Evolutionary conservation across 1,140 invertebrate genomes (phyloP).

Genomic region (Macrosteles quadrilineatus): DNA sequence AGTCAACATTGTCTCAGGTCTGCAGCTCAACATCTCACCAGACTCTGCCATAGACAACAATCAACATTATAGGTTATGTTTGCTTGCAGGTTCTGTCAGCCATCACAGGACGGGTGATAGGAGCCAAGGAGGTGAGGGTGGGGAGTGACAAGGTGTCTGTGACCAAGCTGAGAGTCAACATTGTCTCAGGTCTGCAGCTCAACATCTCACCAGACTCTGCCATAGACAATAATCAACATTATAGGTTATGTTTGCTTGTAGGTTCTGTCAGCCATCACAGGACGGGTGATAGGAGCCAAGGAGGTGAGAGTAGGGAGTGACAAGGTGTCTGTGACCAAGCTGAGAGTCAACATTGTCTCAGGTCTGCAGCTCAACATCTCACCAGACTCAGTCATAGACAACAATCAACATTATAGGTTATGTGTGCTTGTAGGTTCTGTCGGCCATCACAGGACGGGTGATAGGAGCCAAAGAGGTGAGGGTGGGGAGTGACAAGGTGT

Average conservation of each 20-base stretch:
- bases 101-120: slow-evolving; percentile 87
- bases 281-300: slow-evolving; percentile 84
- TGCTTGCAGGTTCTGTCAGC: slow-evolving; percentile 82
- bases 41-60: slow-evolving; percentile 81
- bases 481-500: slow-evolving; percentile 89
- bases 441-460: slow-evolving; percentile 87
- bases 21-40: slow-evolving; percentile 85
- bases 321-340: slow-evolving; percentile 78
- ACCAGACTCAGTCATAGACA: slow-evolving; percentile 79
- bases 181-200: slow-evolving; percentile 88
- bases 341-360: slow-evolving; percentile 87
- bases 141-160: slow-evolving; percentile 89
- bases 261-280: slow-evolving; percentile 87
- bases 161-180: slow-evolving; percentile 76
- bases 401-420: too few relatives aligned
- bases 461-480: slow-evolving; percentile 89
- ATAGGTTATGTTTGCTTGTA: too few relatives aligned
- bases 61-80: too few relatives aligned
- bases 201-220: slow-evolving; percentile 82
- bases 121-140: slow-evolving; percentile 86
- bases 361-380: slow-evolving; percentile 87
- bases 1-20: slow-evolving; percentile 86
- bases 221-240: too few relatives aligned
- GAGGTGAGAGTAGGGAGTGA: slow-evolving; percentile 93
- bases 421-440: slow-evolving; percentile 75